Evolutionary conservation across 2,888 invertebrate genomes (phyloP).

Genomic region (Acleris literana): DNA sequence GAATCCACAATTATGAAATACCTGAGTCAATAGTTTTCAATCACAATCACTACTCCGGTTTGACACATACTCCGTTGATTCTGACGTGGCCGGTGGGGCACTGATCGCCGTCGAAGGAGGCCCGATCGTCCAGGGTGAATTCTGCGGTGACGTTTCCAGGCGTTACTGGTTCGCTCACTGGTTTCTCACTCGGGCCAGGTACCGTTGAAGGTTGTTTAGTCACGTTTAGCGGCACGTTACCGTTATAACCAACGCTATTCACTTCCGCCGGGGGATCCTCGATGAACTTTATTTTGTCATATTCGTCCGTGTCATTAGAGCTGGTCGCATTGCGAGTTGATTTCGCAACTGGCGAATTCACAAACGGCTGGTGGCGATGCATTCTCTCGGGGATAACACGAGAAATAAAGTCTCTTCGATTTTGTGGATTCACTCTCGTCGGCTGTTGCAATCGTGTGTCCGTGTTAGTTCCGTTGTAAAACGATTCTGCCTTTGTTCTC

Average conservation of each 20-base stretch:
- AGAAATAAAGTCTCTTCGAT: slow-evolving; percentile 43
- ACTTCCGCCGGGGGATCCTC: slow-evolving; percentile 8
- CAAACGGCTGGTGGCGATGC: slow-evolving; percentile 23
- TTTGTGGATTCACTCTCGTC: slow-evolving; percentile 41
- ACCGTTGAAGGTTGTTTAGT: slow-evolving; percentile 6
- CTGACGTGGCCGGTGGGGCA: slow-evolving; percentile 59
- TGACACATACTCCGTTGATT: slow-evolving; percentile 59
- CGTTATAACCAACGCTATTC: slow-evolving; percentile 13
- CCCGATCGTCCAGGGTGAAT: slow-evolving; percentile 53
- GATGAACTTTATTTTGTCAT: slow-evolving; percentile 21
- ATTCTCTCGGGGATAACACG: slow-evolving; percentile 39
- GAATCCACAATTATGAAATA: slow-evolving; percentile 4
- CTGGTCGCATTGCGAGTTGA: slow-evolving; percentile 7
- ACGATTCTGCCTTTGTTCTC: slow-evolving; percentile 12
- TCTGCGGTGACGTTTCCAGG: slow-evolving; percentile 38
- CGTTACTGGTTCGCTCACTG: slow-evolving; percentile 9
- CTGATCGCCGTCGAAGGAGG: slow-evolving; percentile 58
- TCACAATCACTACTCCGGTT: slow-evolving; percentile 43
- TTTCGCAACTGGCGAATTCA: slow-evolving; percentile 2
- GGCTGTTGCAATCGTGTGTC: slow-evolving; percentile 38
- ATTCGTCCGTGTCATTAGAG: slow-evolving; percentile 11
- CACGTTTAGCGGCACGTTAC: not conserved
- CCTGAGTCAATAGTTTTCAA: not conserved
- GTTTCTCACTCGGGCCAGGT: not conserved
- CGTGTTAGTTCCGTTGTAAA: slow-evolving; percentile 38